These are phyloP conservation scores for Chaunax sp. DNA, from an alignment of 2,797 vertebrate genomes.

Conservation along the genomic window DNA sequence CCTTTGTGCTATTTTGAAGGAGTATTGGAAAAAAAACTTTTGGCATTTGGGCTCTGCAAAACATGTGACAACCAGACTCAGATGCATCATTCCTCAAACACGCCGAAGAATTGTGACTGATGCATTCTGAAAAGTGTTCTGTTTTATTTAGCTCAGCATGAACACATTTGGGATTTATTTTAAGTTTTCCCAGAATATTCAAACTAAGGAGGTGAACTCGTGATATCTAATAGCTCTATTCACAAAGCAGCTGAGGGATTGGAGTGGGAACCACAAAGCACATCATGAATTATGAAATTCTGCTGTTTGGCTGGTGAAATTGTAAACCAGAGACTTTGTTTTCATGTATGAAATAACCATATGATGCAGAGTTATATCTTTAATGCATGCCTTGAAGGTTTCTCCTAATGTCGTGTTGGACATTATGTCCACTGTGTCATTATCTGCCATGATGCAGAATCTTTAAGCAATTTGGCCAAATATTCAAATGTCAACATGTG, in stretches of 20 bases:
- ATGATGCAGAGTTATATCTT: background rate
- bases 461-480: slow-evolving; percentile 42
- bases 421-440: slow-evolving; percentile 6
- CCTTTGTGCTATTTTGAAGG: slow-evolving; percentile 23
- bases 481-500: slow-evolving; percentile 55
- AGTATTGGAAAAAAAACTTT: slow-evolving; percentile 11
- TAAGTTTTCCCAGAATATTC: slow-evolving; percentile 55
- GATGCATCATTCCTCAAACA: slow-evolving; percentile 47
- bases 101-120: slow-evolving; percentile 54
- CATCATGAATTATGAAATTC: background rate
- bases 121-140: slow-evolving; percentile 52
- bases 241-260: slow-evolving; percentile 11
- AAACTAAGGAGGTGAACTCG: slow-evolving; percentile 27
- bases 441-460: slow-evolving; percentile 28
- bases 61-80: slow-evolving; percentile 61
- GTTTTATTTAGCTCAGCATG: slow-evolving; percentile 51
- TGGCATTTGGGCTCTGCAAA: slow-evolving; percentile 33
- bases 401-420: background rate
- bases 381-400: slow-evolving; percentile 2
- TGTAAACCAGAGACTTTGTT: background rate
- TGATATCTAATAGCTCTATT: slow-evolving; percentile 29
- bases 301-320: background rate
- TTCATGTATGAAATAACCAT: slow-evolving; percentile 3
- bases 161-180: slow-evolving; percentile 38
- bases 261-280: background rate